These are phyloP conservation scores for Haliaeetus leucogaster DNA, from an alignment of 2,113 vertebrate genomes.

Conservation along the genomic window DNA sequence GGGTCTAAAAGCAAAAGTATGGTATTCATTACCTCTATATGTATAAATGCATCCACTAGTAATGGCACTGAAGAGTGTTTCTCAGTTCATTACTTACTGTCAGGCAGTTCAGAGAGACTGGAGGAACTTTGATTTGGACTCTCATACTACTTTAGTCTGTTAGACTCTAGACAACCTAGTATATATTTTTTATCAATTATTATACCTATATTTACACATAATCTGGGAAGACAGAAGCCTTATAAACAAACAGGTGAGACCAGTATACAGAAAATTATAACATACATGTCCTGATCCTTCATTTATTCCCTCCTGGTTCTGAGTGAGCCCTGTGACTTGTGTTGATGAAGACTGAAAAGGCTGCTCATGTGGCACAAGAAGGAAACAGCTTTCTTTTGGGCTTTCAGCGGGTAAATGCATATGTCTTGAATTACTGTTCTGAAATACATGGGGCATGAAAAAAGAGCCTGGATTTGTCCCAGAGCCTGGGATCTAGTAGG, in stretches of 20 bases:
- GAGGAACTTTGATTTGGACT: neutral
- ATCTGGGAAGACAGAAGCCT: neutral
- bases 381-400: neutral
- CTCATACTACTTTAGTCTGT: neutral
- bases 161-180: neutral
- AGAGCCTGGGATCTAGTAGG: neutral
- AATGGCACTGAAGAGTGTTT: neutral
- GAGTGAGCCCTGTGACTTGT: neutral
- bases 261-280: neutral
- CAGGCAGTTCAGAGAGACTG: neutral
- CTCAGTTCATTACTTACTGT: neutral
- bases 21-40: neutral
- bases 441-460: neutral
- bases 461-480: neutral
- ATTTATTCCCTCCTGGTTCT: neutral
- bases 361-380: neutral
- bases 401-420: neutral
- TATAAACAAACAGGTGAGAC: neutral
- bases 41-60: neutral
- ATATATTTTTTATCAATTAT: neutral
- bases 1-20: neutral
- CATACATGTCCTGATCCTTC: neutral
- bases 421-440: constrained; percentile 2
- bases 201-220: neutral
- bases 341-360: neutral